A percentile compares a stretch with the other conserved stretches of the same genome.
phyloP scores from a whole-genome alignment of 2,113 vertebrate species.

The Coptodon bakossiorum region DNA sequence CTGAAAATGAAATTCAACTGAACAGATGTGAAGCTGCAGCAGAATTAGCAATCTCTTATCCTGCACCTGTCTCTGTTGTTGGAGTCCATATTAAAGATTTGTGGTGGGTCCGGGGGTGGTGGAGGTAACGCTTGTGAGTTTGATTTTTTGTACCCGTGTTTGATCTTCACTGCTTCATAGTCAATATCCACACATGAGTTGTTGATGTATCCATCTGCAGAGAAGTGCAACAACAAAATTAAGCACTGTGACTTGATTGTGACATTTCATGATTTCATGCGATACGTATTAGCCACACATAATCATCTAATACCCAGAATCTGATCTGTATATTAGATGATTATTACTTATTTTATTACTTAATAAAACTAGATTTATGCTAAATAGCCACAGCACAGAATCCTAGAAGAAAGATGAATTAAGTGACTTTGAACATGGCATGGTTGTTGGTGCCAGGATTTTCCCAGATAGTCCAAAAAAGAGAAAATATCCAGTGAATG shows the following conservation, averaged over 20 bases:
- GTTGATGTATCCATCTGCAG: constrained; percentile 72
- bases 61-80: constrained; percentile 50
- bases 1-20: neutral
- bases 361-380: neutral
- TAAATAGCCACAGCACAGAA: neutral
- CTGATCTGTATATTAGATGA: neutral
- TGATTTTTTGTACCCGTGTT: constrained; percentile 5
- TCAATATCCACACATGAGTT: constrained; percentile 72
- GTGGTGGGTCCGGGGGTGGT: constrained; percentile 40
- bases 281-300: neutral
- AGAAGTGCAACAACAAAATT: neutral
- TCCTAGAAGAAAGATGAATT: neutral
- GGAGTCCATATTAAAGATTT: constrained; percentile 13
- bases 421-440: neutral
- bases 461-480: neutral
- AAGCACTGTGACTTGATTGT: neutral
- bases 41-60: neutral
- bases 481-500: neutral
- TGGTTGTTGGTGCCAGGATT: neutral
- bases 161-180: constrained; percentile 69
- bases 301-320: neutral
- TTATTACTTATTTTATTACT: neutral
- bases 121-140: constrained; percentile 26
- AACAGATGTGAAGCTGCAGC: neutral
- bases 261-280: neutral